Evolutionary conservation across 2,113 vertebrate species (phyloP), one percentile per base, ranked within the genome.

Genomic region (Zosterops pallidus): DNA sequence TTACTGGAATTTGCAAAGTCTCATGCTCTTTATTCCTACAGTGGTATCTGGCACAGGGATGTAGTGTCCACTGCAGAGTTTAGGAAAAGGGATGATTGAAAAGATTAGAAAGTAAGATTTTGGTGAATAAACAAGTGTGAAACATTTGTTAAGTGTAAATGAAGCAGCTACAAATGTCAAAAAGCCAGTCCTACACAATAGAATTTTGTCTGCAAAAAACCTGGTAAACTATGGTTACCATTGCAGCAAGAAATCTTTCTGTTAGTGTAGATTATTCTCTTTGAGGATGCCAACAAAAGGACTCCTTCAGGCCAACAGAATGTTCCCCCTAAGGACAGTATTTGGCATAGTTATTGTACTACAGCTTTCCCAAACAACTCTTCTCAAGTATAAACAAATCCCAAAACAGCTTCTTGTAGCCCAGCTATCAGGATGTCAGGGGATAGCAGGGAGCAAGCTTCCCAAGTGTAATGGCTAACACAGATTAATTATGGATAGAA

Each of bases 1-100:
- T 90, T 86, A 75, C 33, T 86, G 71, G 25, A 69, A 47, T 85
- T 95, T 90, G 12, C 47, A 79, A n/a, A 71, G 39, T 86, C 85
- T 74, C 1, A 0, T 72, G 75, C 20, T 93, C 44, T 70, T 80
- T 92, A n/a, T 76, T 92, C 44, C 85, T 75, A 74, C 41, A 23
- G 35, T 22, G 37, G 31, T 76, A 55, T 79, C 57, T 94, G 86
- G 72, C 77, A 91, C 28, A 62, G 50, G 28, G 37, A 52, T 82
- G 64, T 21, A 89, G 11, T 2, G 16, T 56, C 20, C 35, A 26
- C 24, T 85, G 24, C 24, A 47, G 28, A 75, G 15, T 49, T 94
- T 53, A 80, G 80, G 37, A 10, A 89, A 62, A 46, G 2, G 11
- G 16, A n/a, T 46, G 4, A 22, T 15, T 81, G 46, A 69, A 71